Evolutionary conservation across 2,113 vertebrate genomes (phyloP).

Genomic region (Dendropsophus ebraccatus): DNA sequence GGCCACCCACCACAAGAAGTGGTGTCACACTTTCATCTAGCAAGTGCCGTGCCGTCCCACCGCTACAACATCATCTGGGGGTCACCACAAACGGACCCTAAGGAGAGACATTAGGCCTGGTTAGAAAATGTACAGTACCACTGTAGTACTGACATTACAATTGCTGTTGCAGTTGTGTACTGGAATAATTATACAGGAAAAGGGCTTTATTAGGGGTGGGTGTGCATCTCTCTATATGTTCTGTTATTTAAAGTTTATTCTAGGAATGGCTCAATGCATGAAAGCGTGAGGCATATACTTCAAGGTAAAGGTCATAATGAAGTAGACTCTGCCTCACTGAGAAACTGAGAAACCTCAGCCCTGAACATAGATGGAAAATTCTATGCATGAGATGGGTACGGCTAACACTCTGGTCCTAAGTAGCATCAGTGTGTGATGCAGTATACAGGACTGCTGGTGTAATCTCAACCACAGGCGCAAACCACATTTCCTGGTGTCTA

Average conservation of each 20-base stretch:
- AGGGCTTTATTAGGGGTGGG: not conserved
- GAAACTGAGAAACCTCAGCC: not conserved
- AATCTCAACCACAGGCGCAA: constrained; percentile 26
- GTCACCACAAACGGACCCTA: no score
- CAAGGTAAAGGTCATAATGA: not conserved
- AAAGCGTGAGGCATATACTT: not conserved
- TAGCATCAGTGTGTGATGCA: not conserved
- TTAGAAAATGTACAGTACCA: no score
- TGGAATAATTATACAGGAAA: no score
- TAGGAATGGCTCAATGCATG: not conserved
- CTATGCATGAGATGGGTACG: not conserved
- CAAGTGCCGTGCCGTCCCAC: no score
- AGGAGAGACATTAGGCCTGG: no score
- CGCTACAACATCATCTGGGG: no score
- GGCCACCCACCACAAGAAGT: no score
- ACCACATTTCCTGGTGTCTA: constrained; percentile 20
- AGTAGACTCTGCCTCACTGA: not conserved
- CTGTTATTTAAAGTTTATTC: not conserved
- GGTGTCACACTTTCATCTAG: no score
- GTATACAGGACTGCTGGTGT: not conserved
- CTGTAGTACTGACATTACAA: not conserved
- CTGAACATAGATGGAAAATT: constrained; percentile 16
- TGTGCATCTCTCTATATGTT: not conserved
- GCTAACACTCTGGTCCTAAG: not conserved
- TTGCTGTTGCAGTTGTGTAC: not conserved